Conservation (phyloP, 2,113 vertebrate species). For the Haemorhous mexicanus region DNA sequence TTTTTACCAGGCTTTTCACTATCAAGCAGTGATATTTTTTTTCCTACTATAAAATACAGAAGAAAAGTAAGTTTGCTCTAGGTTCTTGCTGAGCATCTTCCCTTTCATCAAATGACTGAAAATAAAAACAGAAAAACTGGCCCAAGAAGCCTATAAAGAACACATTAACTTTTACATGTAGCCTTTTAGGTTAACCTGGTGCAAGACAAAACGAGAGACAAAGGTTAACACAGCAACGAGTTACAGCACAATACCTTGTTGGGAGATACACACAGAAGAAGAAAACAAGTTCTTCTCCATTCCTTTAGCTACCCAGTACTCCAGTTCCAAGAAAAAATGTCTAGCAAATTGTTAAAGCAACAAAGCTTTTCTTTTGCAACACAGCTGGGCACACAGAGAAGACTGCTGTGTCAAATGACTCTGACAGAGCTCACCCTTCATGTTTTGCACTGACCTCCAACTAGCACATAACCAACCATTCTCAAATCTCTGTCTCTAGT, state of each 20-base stretch:
- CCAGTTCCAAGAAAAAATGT: neutral
- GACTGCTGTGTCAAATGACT: neutral
- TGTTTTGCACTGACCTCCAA: neutral
- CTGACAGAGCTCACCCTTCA: neutral
- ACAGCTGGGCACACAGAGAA: neutral
- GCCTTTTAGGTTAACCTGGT: neutral
- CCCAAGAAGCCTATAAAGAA: neutral
- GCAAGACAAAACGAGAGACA: neutral
- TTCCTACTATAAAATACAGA: neutral
- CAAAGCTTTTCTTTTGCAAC: neutral
- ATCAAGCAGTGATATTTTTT: neutral
- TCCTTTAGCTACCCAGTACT: neutral
- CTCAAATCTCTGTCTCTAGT: neutral
- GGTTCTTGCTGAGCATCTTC: neutral
- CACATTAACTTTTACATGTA: neutral
- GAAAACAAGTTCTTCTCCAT: neutral
- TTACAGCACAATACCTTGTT: neutral
- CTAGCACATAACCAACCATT: neutral
- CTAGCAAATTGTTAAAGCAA: neutral
- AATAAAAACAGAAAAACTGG: neutral
- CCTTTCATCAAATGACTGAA: neutral
- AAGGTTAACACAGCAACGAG: neutral
- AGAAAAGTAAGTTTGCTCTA: neutral
- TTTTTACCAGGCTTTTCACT: neutral
- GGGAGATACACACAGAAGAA: neutral